Evolutionary conservation across 92 coral and sea anemone genomes (phyloP), one percentile per base, ranked within the genome.

Genomic region (Bergia puertoricense): DNA sequence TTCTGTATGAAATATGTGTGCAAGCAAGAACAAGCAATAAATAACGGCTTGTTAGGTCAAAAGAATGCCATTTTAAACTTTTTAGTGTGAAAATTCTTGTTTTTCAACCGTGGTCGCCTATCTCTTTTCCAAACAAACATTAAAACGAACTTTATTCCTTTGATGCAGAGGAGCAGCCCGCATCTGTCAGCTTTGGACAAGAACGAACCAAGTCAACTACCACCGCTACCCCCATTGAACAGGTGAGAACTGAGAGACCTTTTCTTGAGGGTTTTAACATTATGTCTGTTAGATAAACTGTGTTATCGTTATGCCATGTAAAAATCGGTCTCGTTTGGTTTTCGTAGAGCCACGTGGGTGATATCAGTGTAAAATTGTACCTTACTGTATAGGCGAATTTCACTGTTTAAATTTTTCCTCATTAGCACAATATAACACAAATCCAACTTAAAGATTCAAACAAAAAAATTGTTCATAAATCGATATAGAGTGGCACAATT

Each of bases 201-300:
- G 82, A 79, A 79, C 59, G n/a, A 79, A n/a, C 65, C 43, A 22
- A 48, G 82, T 48, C 82, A 4, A 30, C 82, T 50, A 22, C 82
- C 2, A 54, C 59, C 42, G 82, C 36, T 9, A 45, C 82, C 40
- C 82, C 82, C 16, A 23, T 79, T 79, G 82, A 79, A 54, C 82
- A 79, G 82, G 82, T 79, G 62, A 79, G 82, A 23, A 45, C 1
- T 46, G 37, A 0, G 59, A 43, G 23, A n/a, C 10, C 3, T 30
- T 50, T 30, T 13, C 82, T 79, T 45, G n/a, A 8, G 9, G 43
- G 82, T 48, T 13, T 79, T 13, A 48, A 0, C 6, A 2, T 8
- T 5, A 45, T 46, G 36, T 8, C 56, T 45, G 59, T 13, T 23
- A 9, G 1, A 45, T 79, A 4, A 45, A n/a, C 22, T 36, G 8